A percentile compares a stretch with the other conserved stretches of the same genome.
Conservation (phyloP, 2,113 vertebrate genomes). For the Heloderma charlesbogerti region DNA sequence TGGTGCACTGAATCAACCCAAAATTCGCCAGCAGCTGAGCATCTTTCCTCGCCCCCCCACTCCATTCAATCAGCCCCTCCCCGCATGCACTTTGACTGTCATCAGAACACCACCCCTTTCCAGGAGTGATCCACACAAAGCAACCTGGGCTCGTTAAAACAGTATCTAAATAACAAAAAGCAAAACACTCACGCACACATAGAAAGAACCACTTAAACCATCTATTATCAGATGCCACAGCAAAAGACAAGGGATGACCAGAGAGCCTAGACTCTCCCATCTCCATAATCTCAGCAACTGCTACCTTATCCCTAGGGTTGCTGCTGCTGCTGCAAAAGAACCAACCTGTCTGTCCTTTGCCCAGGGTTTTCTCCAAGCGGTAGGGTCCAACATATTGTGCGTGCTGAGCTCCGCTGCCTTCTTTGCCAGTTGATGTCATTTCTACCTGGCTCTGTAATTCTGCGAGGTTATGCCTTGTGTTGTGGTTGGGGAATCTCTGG, state of each 20-base stretch:
- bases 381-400: conserved; percentile 99
- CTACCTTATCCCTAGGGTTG: conserved; percentile 54
- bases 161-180: not conserved
- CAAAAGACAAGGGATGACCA: conserved; percentile 38
- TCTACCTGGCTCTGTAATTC: conserved; percentile 75
- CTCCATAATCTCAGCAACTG: conserved; percentile 57
- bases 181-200: not conserved
- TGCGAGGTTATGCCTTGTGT: conserved; percentile 64
- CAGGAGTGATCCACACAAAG: conserved; percentile 65
- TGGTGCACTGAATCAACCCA: conserved; percentile 59
- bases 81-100: conserved; percentile 62
- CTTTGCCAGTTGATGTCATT: conserved; percentile 98
- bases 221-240: conserved; percentile 16
- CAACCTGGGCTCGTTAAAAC: conserved; percentile 38
- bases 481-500: conserved; percentile 70
- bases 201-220: not conserved
- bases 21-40: conserved; percentile 61
- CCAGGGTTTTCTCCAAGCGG: conserved; percentile 98
- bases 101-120: conserved; percentile 73
- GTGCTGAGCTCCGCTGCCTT: conserved; percentile 96
- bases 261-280: conserved; percentile 51
- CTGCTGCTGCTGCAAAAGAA: conserved; percentile 70
- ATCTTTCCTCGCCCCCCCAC: conserved; percentile 40
- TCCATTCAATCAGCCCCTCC: conserved; percentile 19
- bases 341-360: conserved; percentile 99